A percentile compares a stretch with the other conserved stretches of the same genome.
Conservation (phyloP, 2,888 invertebrate species). For the Amblyjoppa proteus region DNA sequence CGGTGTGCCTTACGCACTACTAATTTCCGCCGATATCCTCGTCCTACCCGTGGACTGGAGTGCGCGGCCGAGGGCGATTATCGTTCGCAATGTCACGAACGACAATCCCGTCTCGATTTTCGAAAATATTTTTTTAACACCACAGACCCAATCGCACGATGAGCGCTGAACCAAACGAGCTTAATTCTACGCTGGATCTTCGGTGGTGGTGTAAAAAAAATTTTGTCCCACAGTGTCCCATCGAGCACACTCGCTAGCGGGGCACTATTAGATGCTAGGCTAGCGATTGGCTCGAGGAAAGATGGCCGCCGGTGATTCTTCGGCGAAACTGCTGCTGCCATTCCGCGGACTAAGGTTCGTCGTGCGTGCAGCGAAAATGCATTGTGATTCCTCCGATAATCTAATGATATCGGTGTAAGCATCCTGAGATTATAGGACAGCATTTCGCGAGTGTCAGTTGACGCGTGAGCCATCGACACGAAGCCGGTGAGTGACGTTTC, state of each 20-base stretch:
- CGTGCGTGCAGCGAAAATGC: slow-evolving; percentile 50
- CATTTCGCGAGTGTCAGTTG: slow-evolving; percentile 56
- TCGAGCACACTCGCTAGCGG: background rate
- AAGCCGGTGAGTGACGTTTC: slow-evolving; percentile 65
- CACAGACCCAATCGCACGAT: background rate
- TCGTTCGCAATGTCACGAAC: background rate
- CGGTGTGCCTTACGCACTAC: background rate
- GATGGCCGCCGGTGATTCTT: slow-evolving; percentile 78
- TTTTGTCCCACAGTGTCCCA: background rate
- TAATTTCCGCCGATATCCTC: background rate
- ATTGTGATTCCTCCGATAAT: slow-evolving; percentile 29
- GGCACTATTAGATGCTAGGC: slow-evolving; percentile 16
- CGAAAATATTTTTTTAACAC: background rate
- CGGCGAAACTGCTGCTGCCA: slow-evolving; percentile 77
- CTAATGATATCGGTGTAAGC: slow-evolving; percentile 12
- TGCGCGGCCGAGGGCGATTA: background rate
- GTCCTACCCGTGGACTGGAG: background rate
- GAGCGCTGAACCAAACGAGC: background rate
- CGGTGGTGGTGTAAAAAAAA: background rate
- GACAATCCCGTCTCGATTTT: background rate
- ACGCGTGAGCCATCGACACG: slow-evolving; percentile 54
- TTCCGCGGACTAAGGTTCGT: slow-evolving; percentile 76
- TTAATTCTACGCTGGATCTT: background rate
- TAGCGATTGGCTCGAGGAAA: slow-evolving; percentile 72
- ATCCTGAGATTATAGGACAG: slow-evolving; percentile 31